These are phyloP conservation scores for Ganaspis sp. DNA, from an alignment of 1,140 invertebrate species.

Conservation along the genomic window DNA sequence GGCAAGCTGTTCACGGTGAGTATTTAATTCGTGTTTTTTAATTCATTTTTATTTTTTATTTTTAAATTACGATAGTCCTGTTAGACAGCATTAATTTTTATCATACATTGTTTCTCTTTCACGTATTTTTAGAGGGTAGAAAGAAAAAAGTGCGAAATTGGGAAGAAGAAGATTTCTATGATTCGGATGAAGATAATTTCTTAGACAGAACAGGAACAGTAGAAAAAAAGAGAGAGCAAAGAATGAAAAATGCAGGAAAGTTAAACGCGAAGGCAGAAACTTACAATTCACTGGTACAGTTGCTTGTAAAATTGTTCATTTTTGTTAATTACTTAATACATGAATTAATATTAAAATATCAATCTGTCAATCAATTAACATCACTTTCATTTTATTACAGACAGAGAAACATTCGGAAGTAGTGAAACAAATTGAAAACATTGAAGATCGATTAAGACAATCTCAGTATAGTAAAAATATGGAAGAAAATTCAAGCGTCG, in stretches of 20 bases:
- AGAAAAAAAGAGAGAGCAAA: constrained; percentile 88
- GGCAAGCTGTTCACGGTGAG: constrained; percentile 86
- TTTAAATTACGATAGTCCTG: constrained; percentile 20
- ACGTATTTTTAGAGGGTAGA: constrained; percentile 77
- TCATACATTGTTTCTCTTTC: too few relatives aligned
- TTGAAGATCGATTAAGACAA: constrained; percentile 79
- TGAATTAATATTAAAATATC: neutral
- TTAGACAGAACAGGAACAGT: constrained; percentile 95
- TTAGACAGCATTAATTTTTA: constrained; percentile 38
- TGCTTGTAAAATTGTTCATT: neutral
- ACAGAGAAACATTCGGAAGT: constrained; percentile 82
- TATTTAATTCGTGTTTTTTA: constrained; percentile 13
- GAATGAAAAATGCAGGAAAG: constrained; percentile 85
- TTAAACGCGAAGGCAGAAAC: constrained; percentile 81
- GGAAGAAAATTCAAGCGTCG: constrained; percentile 72
- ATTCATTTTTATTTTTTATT: constrained; percentile 30
- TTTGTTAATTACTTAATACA: constrained; percentile 6
- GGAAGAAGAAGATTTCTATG: constrained; percentile 95
- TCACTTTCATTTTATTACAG: constrained; percentile 71
- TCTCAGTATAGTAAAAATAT: constrained; percentile 63
- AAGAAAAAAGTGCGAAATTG: constrained; percentile 86
- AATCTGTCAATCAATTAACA: neutral
- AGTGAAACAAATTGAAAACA: constrained; percentile 77
- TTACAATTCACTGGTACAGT: constrained; percentile 86
- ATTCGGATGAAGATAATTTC: constrained; percentile 98